Evolutionary conservation across 2,113 vertebrate species (phyloP), one percentile per base, ranked within the genome.

Genomic region (Myrmecophaga tridactyla): DNA sequence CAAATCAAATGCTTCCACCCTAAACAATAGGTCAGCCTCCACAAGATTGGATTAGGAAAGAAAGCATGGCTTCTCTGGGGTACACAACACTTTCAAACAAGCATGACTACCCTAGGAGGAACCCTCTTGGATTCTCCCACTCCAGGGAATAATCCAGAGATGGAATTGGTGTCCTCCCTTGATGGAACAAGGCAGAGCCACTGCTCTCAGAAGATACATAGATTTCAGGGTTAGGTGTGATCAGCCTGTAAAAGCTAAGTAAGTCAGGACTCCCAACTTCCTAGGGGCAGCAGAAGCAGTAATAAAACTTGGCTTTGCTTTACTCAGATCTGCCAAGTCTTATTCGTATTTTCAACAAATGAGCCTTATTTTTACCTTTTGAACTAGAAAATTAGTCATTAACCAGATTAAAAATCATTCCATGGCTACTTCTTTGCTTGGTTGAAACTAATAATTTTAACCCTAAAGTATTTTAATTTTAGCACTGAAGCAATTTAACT

Each of bases 311-410:
- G 27, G 17, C 46, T 41, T 86, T 78, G 4, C 62, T 94, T 83
- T 17, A 46, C n/a, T 92, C 17, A 20, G 10, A 27, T 46, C 51
- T 69, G n/a, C 65, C 25, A 51, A 56, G 65, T 81, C 41, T 81
- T 87, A 69, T 29, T 29, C 43, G 84, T 65, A 3, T 46, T 72
- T 90, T 89, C 43, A 88, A 87, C 60, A 82, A 39, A 12, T 56
- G 90, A 77, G 6, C 87, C 67, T 94, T 63, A 58, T 77, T 92
- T 87, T 92, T 62, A 90, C 60, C 89, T 92, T 94, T 76, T 78
- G 62, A 80, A 94, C 39, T 78, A 39, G 78, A 96, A 95, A 94
- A 89, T 93, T 67, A 65, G 77, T 48, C 48, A 84, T 86, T 94
- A 89, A 86, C 17, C 63, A 89, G 27, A 89, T 96, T 76, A 92